Base-by-base conservation (phyloP, 1,140 invertebrate genomes). In the Cydia pomonella region DNA sequence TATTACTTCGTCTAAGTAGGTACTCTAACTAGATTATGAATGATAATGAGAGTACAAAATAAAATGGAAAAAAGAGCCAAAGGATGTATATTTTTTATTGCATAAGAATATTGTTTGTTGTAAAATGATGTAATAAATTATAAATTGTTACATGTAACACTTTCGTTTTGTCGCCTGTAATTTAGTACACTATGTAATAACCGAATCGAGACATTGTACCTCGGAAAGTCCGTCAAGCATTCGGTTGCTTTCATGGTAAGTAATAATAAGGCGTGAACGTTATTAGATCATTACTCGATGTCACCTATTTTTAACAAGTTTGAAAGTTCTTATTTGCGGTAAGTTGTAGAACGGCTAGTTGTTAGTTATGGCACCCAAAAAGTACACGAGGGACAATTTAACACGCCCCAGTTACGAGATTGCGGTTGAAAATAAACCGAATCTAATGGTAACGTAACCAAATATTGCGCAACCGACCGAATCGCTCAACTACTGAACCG, bases 321-420 rank as follows among this genome's bases (percentile, higher is more conserved):
- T 76, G 77, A 81, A 81, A 79, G 74, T 72, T 69, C 75, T 83
- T 80, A 83, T 77, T 75, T 81, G 80, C 78, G 12, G 69, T 77
- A 62, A 79, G 76, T 72, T 63, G 76, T 62, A 73, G 69, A 59
- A 59, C 73, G 53, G 73, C 44, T 38, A 66, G 73, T 72, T 73
- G 50, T 75, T 76, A 75, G 76, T 77, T 78, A 72, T 77, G 59
- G 75, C 75, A 74, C 73, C 73, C 75, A 79, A 81, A 81, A 83
- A 77, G 73, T 74, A 73, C 29, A 77, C 72, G 75, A 74, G 73
- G 73, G 33, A 62, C 78, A 75, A 84, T 85, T 81, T 44, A 82
- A 83, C 73, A 79, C 79, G 84, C 82, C 82, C 86, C 77, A 88
- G 80, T 80, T 88, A 77, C 79, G 75, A 66, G 76, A 77, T 86